Evolutionary conservation across 2,113 vertebrate species (phyloP).

Genomic region (Pelmatolapia mariae): DNA sequence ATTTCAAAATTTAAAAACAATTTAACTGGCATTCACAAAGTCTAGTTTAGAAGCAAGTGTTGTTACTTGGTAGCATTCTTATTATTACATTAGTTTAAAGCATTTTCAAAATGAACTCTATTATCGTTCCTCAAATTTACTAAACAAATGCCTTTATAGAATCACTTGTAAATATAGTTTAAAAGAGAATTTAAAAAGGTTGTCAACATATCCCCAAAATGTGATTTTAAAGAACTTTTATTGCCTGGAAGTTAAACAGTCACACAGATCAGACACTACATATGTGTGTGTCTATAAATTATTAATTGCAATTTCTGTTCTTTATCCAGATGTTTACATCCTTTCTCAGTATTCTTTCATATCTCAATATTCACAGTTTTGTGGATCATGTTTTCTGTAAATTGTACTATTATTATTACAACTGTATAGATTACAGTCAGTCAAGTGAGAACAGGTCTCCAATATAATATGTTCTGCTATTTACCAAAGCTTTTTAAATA

Average conservation of each 20-base stretch:
- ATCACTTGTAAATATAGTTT: neutral
- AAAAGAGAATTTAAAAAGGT: neutral
- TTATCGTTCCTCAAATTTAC: neutral
- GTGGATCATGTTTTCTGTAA: neutral
- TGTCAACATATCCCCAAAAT: neutral
- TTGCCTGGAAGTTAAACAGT: neutral
- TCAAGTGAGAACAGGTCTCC: neutral
- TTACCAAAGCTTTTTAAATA: neutral
- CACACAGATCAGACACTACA: neutral
- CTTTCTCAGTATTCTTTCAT: neutral
- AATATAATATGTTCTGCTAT: neutral
- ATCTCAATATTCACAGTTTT: neutral
- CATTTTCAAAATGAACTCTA: neutral
- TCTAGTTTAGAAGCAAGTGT: neutral
- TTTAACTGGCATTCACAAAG: neutral
- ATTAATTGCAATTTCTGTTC: neutral
- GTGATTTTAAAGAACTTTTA: neutral
- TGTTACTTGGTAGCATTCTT: neutral
- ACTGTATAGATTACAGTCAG: neutral
- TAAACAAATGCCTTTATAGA: neutral
- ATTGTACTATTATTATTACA: neutral
- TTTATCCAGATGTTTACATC: neutral
- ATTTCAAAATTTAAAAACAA: neutral
- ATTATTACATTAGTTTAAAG: neutral
- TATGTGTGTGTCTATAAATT: neutral